Evolutionary conservation across 1,140 invertebrate species (phyloP).

Genomic region (Dinoponera quadriceps): DNA sequence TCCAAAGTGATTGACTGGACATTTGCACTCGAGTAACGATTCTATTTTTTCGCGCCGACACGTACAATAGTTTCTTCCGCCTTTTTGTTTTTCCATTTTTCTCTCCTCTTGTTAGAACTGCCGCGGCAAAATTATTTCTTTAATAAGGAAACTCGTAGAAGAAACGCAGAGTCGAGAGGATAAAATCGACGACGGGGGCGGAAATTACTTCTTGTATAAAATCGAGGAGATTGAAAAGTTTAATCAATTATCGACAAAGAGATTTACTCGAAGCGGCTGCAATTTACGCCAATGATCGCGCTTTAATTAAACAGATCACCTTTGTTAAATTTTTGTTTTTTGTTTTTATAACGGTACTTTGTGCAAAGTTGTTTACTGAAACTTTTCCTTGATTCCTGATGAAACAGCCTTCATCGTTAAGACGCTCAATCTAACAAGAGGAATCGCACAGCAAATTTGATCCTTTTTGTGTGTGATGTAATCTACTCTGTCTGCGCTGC

Average conservation of each 20-base stretch:
- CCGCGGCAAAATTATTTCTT: constrained; percentile 47
- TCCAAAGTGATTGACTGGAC: too few relatives aligned
- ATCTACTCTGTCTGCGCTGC: not conserved
- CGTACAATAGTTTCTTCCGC: too few relatives aligned
- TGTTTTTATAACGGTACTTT: constrained; percentile 11
- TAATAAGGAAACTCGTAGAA: constrained; percentile 39
- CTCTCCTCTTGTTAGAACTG: not conserved
- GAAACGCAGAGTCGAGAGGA: not conserved
- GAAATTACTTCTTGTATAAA: constrained; percentile 51
- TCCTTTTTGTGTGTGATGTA: not conserved
- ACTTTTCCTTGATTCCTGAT: constrained; percentile 12
- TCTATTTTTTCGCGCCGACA: too few relatives aligned
- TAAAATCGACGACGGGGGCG: constrained; percentile 14
- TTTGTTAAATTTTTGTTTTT: constrained; percentile 16
- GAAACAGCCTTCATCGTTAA: not conserved
- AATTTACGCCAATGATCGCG: constrained; percentile 51
- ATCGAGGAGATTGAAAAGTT: constrained; percentile 54
- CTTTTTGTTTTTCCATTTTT: too few relatives aligned
- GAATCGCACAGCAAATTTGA: not conserved
- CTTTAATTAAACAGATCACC: constrained; percentile 40
- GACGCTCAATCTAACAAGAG: not conserved
- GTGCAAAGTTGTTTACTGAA: not conserved
- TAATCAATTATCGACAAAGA: constrained; percentile 48
- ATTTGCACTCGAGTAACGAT: too few relatives aligned
- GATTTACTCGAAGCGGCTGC: constrained; percentile 30